Conservation (phyloP, 2,888 invertebrate genomes). For the Gryllus longicercus region DNA sequence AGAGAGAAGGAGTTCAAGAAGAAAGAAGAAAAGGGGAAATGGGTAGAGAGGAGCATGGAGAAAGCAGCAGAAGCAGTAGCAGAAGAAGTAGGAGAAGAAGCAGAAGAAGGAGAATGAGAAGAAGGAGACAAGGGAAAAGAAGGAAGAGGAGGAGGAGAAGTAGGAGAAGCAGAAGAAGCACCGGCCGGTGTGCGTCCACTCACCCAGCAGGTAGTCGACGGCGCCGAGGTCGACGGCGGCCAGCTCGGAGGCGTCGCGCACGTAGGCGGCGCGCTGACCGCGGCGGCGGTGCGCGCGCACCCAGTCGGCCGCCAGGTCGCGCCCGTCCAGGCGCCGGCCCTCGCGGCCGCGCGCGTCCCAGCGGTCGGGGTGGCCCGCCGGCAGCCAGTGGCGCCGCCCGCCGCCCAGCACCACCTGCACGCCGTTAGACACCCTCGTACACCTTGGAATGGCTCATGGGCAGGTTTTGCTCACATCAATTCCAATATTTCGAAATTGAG, state of each 20-base stretch:
- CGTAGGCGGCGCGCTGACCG: conserved; percentile 65
- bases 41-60: not conserved
- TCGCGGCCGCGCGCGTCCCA: conserved; percentile 65
- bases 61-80: not conserved
- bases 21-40: not conserved
- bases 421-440: too few species aligned
- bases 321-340: conserved; percentile 69
- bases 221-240: conserved; percentile 64
- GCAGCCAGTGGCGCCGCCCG: conserved; percentile 70
- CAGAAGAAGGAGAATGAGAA: not conserved
- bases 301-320: conserved; percentile 79
- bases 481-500: too few species aligned
- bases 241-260: conserved; percentile 69
- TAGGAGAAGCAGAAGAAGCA: not conserved
- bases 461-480: too few species aligned
- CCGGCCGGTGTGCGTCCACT: conserved; percentile 40
- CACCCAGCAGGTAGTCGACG: conserved; percentile 71
- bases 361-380: conserved; percentile 42
- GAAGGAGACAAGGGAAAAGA: too few species aligned
- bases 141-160: not conserved
- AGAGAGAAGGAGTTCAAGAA: not conserved
- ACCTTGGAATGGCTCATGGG: too few species aligned
- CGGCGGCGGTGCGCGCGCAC: conserved; percentile 67
- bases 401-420: conserved; percentile 73
- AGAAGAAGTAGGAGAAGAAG: not conserved